Evolutionary conservation across 2,888 invertebrate genomes (phyloP).

Genomic region (Acrobasis consociella): DNA sequence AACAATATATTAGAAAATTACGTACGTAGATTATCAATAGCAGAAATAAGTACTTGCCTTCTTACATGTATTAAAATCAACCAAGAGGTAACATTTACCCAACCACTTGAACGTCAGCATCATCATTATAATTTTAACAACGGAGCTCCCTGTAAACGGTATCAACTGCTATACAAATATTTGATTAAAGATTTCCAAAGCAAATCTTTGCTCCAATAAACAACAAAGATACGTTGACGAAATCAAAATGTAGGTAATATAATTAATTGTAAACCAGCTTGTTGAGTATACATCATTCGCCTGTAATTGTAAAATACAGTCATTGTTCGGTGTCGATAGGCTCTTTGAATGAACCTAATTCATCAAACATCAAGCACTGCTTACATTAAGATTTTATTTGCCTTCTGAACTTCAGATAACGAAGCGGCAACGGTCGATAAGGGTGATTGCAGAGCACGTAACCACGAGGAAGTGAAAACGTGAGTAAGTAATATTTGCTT

Average conservation of each 20-base stretch:
- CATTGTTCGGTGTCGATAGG: not conserved
- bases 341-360: not conserved
- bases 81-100: too few relatives aligned
- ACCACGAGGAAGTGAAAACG: conserved; percentile 35
- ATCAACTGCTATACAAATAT: not conserved
- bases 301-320: not conserved
- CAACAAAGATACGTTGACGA: not conserved
- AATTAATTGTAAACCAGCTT: not conserved
- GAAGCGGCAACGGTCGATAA: conserved; percentile 29
- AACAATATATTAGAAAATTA: too few relatives aligned
- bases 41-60: too few relatives aligned
- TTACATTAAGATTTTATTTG: conserved; percentile 26
- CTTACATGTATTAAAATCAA: too few relatives aligned
- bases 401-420: conserved; percentile 33
- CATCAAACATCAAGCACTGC: conserved; percentile 4
- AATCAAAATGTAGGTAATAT: not conserved
- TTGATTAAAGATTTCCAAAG: not conserved
- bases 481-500: conserved; percentile 34
- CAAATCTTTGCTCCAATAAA: not conserved
- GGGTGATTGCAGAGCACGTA: conserved; percentile 26
- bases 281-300: not conserved
- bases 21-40: too few relatives aligned
- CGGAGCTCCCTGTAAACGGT: not conserved
- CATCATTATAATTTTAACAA: not conserved
- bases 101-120: not conserved